A percentile compares a stretch with the other conserved stretches of the same genome.
These are phyloP conservation scores for Carcina quercana DNA, from an alignment of 2,888 invertebrate genomes.

Conservation along the genomic window DNA sequence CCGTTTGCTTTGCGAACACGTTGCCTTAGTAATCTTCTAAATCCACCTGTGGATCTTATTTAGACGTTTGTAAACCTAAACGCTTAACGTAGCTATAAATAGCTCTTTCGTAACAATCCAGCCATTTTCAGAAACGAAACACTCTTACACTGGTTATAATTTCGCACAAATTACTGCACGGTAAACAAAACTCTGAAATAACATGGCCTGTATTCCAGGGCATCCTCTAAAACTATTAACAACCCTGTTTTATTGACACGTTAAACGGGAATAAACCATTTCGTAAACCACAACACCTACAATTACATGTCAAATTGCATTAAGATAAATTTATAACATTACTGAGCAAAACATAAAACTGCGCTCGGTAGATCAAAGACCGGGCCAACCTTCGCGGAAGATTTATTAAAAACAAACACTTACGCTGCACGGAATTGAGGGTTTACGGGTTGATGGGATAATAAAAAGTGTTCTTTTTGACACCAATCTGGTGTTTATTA, in stretches of 20 bases:
- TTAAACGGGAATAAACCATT: constrained; percentile 38
- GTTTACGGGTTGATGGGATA: constrained; percentile 63
- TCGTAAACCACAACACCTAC: constrained; percentile 33
- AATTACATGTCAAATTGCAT: constrained; percentile 28
- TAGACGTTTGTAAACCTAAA: too few species aligned
- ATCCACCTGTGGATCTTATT: too few species aligned
- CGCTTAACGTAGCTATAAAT: too few species aligned
- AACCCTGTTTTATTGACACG: constrained; percentile 41
- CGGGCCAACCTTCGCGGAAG: constrained; percentile 47
- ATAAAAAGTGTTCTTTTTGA: constrained; percentile 70
- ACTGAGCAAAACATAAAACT: constrained; percentile 27
- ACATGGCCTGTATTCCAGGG: constrained; percentile 33
- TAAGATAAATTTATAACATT: constrained; percentile 24
- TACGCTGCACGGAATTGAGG: constrained; percentile 31
- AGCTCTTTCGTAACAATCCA: too few species aligned
- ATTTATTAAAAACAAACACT: constrained; percentile 63
- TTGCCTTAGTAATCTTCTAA: too few species aligned
- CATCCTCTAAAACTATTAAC: constrained; percentile 37
- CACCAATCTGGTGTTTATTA: constrained; percentile 72
- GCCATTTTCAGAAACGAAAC: too few species aligned
- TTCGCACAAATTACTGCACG: constrained; percentile 22
- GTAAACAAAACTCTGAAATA: constrained; percentile 31
- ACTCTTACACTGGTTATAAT: background rate
- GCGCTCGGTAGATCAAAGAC: constrained; percentile 42
- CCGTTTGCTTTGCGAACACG: too few species aligned